Base-by-base conservation (phyloP, 2,797 vertebrate species). In the Graptemys geographica region DNA sequence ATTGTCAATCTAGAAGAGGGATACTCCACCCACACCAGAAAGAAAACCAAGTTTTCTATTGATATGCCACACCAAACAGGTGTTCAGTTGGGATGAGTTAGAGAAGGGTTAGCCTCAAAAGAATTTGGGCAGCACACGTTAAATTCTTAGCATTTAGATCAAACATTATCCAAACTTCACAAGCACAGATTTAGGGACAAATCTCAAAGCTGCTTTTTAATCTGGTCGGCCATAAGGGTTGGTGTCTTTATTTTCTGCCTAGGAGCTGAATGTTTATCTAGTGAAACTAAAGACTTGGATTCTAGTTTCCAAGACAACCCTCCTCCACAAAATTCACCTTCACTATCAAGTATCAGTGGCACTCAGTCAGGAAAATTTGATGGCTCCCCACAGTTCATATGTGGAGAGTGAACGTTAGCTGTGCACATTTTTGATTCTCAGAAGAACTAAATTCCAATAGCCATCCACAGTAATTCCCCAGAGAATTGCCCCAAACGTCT, bases 151-250 rank as follows among this genome's bases (percentile, higher is more conserved):
- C n/a, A n/a, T 65, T 19, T 19, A 8, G 19, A 65, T 65, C 16
- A n/a, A n/a, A n/a, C 2, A 15, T 16, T n/a, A n/a, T n/a, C 33
- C 33, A 65, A 6, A n/a, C 33, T 65, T 19, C 62, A 65, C 4
- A n/a, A n/a, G 33, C 33, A n/a, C 62, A 9, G 62, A 65, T 15
- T 4, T 65, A 65, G 33, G 59, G 0, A 88, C 44, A 53, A 83
- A 18, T 3, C 8, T 0, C 0, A 87, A 51, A 33, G 28, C 69
- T 16, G 69, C 11, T 44, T 86, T 88, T 53, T 0, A 0, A 55
- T 79, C 87, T 11, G 52, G 37, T 2, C 53, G 3, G 21, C 11
- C n/a, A 33, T 11, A 25, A 15, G 5, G 31, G 31, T 5, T 16
- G 9, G 51, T 19, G 25, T 37, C 9, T 52, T 52, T 51, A 18